Evolutionary conservation across 2,797 vertebrate genomes (phyloP), one percentile per base, ranked within the genome.

Genomic region (Rousettus madagascariensis): DNA sequence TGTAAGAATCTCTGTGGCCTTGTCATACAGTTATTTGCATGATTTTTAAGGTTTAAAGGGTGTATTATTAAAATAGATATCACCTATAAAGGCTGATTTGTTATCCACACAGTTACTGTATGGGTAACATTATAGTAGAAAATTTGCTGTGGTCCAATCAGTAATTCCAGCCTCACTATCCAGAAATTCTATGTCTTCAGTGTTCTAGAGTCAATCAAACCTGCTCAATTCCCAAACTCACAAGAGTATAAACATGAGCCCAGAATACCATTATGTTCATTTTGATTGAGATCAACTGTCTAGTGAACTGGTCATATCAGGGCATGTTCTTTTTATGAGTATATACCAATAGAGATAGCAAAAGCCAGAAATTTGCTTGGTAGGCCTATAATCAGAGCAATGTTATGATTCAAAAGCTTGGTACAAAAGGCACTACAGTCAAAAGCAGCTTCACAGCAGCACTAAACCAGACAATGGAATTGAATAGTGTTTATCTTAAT

Each of bases 391-490:
- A 68, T 94, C 82, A 86, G 36, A 90, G n/a, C 26, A 82, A 53
- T n/a, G 59, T 24, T 63, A 3, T 91, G 55, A 87, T 93, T 86
- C 65, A 82, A 90, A 95, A 66, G 2, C 33, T 86, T 86, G 51
- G 9, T 80, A 30, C 22, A 75, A 92, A 96, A 91, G 33, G 20
- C 59, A 68, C 36, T 61, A 17, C 24, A 28, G 24, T 77, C 75
- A 91, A 91, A 96, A 95, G 71, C 51, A 68, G n/a, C 59, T 90
- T 87, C 86, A 63, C 41, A 49, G 79, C 75, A 87, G 43, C 46
- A 2, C 28, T 72, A 61, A 68, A 38, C 6, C 75, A 90, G 3
- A 91, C n/a, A 79, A 68, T 20, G 90, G 53, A 66, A 49, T 36
- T 53, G 57, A 95, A 20, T 12, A 53, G 26, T 77, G 75, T 92